Conservation (phyloP, 1,140 invertebrate genomes). For the Calliopsis andreniformis region DNA sequence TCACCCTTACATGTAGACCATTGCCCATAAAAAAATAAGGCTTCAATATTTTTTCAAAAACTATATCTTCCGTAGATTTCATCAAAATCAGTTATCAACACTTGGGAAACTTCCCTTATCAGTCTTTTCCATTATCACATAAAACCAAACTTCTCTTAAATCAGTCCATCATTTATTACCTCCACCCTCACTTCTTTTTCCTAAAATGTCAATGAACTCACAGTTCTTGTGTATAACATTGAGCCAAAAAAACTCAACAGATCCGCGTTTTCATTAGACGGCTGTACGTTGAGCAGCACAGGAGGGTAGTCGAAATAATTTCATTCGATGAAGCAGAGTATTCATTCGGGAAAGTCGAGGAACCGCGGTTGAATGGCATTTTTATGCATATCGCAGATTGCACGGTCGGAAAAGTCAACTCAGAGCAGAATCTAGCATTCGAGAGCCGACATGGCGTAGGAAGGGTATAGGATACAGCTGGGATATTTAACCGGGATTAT, state of each 20-base stretch:
- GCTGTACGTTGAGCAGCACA: neutral
- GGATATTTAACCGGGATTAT: constrained; percentile 75
- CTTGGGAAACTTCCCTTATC: no score
- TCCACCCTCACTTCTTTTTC: no score
- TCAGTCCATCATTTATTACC: neutral
- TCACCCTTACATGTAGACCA: no score
- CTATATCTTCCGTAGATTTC: no score
- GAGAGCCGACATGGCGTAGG: constrained; percentile 22
- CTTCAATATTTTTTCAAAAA: no score
- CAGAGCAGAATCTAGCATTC: constrained; percentile 16
- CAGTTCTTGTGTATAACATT: neutral
- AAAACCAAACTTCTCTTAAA: no score
- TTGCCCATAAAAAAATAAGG: no score
- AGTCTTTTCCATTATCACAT: no score
- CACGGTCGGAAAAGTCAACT: constrained; percentile 26
- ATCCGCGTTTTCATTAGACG: neutral
- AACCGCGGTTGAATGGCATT: constrained; percentile 19
- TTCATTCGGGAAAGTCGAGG: constrained; percentile 3
- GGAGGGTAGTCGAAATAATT: constrained; percentile 8
- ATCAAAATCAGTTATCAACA: no score
- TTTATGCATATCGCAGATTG: constrained; percentile 41
- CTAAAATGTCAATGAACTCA: no score
- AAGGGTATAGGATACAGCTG: constrained; percentile 66
- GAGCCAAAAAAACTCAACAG: neutral
- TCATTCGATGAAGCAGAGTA: constrained; percentile 21